Evolutionary conservation across 2,113 vertebrate genomes (phyloP), one percentile per base, ranked within the genome.

Genomic region (Zosterops japonicus): DNA sequence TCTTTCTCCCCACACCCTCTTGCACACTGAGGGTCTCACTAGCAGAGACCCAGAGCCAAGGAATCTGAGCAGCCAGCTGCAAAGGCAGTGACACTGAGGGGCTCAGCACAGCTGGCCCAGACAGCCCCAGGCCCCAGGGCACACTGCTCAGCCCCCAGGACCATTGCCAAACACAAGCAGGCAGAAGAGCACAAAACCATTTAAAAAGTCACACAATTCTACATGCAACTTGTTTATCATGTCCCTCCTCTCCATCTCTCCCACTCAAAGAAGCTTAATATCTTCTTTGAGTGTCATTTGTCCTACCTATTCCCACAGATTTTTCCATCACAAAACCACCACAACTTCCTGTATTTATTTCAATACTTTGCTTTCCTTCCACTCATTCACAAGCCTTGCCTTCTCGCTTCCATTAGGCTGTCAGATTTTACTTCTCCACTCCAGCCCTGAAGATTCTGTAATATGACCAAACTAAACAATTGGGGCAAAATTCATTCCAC

Each of bases 401-500:
- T 70, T 70, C 63, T 74, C 55, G 57, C 47, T 93, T 55, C 46
- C 63, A 39, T 18, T 15, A 81, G 35, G 33, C 83, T 94, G 61
- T 9, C 46, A 89, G 61, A 53, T 57, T 92, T 68, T 41, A 36
- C 52, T 49, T 84, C 46, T 47, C 68, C 27, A 8, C 61, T 90
- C 63, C 22, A 71, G 56, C 47, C 71, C 42, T 42, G 55, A 49
- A 11, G 41, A 63, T 83, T 60, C 68, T 70, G 49, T 60, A 35
- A 39, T 18, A 25, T 6, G 31, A 64, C 41, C 44, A 80, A 89
- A 81, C 25, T 4, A 83, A 89, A 71, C 79, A 83, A 59, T 0
- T 14, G 47, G 33, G 29, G 77, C 44, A 53, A 89, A 89, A 94
- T 71, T 81, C 86, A 92, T 94, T 92, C 92, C 90, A 39, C 23